Evolutionary conservation across 2,797 vertebrate genomes (phyloP), one percentile per base, ranked within the genome.

Genomic region (Eospalax fontanierii): DNA sequence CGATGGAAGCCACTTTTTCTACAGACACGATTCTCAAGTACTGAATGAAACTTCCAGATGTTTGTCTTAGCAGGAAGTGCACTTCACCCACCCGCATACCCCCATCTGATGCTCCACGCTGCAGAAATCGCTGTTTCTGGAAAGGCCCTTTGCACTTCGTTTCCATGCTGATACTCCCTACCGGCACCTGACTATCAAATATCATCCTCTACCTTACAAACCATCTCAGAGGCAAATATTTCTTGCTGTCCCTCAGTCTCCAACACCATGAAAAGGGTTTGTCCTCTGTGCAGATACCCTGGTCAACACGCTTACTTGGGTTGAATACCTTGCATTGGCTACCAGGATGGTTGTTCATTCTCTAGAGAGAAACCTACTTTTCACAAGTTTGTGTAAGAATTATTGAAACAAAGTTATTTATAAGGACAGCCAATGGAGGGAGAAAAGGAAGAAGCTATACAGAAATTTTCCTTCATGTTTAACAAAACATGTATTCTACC

Each of bases 391-490:
- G 12, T 1, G 19, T 8, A 82, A 78, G 4, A 8, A 24, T 6
- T 71, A 28, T 79, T 84, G 46, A 22, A 87, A 75, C 63, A 1
- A 91, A 61, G 2, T 83, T 46, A 80, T 38, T 35, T 87, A 18
- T 33, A 85, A 87, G 28, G 1, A 74, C 63, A 89, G 50, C 5
- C 24, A 90, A 50, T 10, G 2, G 9, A 18, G 57, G 26, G 11
- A 16, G 5, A 33, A 80, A 89, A 74, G 5, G 2, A 78, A 71
- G 33, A 82, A 61, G 30, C 0, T 24, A 70, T n/a, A 43, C 92
- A 9, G 21, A 90, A 71, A 74, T 70, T 90, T 76, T 73, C 50
- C n/a, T 66, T 84, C 12, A 46, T 54, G 28, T 80, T 92, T 95
- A 26, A 63, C 87, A 66, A 74, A 92, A 73, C 85, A 79, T 12